Evolutionary conservation across 2,888 invertebrate genomes (phyloP).

Genomic region (Allacma fusca): DNA sequence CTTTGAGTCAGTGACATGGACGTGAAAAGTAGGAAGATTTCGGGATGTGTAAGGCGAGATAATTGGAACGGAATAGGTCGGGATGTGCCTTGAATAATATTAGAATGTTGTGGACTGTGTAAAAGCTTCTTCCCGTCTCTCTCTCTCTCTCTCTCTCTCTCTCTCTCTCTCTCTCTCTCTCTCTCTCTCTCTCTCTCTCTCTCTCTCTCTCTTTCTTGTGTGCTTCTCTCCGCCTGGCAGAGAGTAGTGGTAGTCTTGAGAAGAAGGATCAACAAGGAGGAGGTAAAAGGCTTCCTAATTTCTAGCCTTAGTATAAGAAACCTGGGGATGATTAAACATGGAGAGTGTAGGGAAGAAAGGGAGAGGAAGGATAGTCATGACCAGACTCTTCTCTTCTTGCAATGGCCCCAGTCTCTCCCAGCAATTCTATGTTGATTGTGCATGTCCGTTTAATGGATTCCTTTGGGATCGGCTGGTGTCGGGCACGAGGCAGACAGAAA

Average conservation of each 20-base stretch:
- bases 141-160: too few relatives aligned
- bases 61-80: slow-evolving; percentile 61
- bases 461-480: slow-evolving; percentile 57
- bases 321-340: too few relatives aligned
- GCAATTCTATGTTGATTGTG: slow-evolving; percentile 57
- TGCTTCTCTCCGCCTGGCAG: too few relatives aligned
- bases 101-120: slow-evolving; percentile 38
- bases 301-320: too few relatives aligned
- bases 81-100: slow-evolving; percentile 60
- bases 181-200: background rate
- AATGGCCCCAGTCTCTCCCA: slow-evolving; percentile 21
- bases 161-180: too few relatives aligned
- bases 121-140: background rate
- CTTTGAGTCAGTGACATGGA: slow-evolving; percentile 20
- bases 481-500: slow-evolving; percentile 23
- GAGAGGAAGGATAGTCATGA: background rate
- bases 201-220: background rate
- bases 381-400: slow-evolving; percentile 18
- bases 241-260: too few relatives aligned
- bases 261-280: too few relatives aligned
- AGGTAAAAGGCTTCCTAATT: too few relatives aligned
- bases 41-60: slow-evolving; percentile 54
- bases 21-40: slow-evolving; percentile 25
- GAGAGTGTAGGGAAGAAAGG: background rate
- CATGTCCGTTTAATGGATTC: slow-evolving; percentile 62